Conservation (phyloP, 2,888 invertebrate genomes). For the Muschampia plurimacula region DNA sequence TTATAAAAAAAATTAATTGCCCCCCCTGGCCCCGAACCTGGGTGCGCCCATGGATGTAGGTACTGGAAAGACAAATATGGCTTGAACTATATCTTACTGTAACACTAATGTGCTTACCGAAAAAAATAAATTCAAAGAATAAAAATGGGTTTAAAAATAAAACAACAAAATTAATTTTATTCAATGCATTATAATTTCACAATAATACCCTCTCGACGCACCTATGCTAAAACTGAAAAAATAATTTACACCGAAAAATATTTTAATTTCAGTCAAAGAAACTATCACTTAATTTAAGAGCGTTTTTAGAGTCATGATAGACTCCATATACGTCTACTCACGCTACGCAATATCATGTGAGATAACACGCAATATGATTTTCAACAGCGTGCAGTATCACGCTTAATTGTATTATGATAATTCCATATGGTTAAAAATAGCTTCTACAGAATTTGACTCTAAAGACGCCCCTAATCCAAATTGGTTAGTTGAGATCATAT, state of each 20-base stretch:
- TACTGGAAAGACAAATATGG: too few species aligned
- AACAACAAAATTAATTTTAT: slow-evolving; percentile 12
- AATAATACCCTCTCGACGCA: background rate
- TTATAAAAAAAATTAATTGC: too few species aligned
- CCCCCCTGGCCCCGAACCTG: too few species aligned
- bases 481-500: background rate
- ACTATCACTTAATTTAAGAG: background rate
- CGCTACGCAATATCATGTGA: background rate
- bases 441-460: background rate
- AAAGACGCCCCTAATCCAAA: background rate
- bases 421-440: background rate
- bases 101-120: too few species aligned
- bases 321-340: background rate
- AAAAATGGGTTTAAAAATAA: background rate
- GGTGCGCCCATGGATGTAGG: too few species aligned
- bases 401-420: background rate
- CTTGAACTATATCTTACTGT: too few species aligned
- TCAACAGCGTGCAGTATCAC: too few species aligned
- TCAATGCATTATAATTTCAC: slow-evolving; percentile 25
- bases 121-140: background rate
- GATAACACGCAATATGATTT: too few species aligned
- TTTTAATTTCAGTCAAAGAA: background rate
- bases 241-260: background rate
- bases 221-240: background rate
- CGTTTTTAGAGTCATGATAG: background rate